Evolutionary conservation across 1,140 invertebrate species (phyloP).

Genomic region (Diachasmimorpha longicaudata): DNA sequence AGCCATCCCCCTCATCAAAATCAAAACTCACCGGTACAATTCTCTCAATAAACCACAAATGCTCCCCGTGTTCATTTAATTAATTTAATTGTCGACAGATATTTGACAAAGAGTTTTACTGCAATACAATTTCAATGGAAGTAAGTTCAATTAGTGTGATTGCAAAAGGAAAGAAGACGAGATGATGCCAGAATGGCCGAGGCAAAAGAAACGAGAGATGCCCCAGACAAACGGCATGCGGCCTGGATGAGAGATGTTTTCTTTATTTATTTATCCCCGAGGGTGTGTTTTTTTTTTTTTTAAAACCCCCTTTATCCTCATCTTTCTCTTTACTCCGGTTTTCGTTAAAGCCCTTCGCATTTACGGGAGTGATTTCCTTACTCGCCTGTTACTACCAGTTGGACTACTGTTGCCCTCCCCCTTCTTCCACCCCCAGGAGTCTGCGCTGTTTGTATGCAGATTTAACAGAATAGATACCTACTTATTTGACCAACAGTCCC

Average conservation of each 20-base stretch:
- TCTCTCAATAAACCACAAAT: neutral
- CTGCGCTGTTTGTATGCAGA: conserved; percentile 21
- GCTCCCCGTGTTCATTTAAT: neutral
- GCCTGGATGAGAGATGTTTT: neutral
- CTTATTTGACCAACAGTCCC: conserved; percentile 9
- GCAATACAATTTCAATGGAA: neutral
- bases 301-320: neutral
- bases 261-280: neutral
- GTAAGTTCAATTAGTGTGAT: conserved; percentile 12
- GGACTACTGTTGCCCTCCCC: neutral
- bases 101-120: conserved; percentile 13
- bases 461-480: conserved; percentile 7
- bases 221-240: neutral
- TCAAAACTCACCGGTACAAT: neutral
- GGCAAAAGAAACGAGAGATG: neutral
- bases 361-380: conserved; percentile 47
- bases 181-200: neutral
- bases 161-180: neutral
- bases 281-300: neutral
- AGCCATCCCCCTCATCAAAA: neutral
- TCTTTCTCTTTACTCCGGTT: conserved; percentile 14
- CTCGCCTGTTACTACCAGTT: conserved; percentile 5
- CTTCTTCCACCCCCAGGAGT: neutral
- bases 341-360: conserved; percentile 36
- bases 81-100: conserved; percentile 12